Percentiles rank a stretch among this genome's conserved stretches.
These are phyloP conservation scores for Zenarchopterus dispar DNA, from an alignment of 2,797 vertebrate species.

Conservation along the genomic window DNA sequence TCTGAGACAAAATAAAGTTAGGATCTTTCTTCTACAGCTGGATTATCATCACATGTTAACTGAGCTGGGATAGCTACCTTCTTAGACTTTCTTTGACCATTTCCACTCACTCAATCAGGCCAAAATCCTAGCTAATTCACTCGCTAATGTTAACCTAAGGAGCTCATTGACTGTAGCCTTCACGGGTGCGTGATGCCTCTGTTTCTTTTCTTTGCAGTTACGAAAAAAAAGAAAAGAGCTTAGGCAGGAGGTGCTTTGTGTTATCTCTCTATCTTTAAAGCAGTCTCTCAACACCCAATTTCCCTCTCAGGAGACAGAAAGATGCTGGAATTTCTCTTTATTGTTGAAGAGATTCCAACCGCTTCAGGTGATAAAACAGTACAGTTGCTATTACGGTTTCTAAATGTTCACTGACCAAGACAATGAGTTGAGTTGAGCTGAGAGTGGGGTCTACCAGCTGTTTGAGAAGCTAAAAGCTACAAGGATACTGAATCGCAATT, in stretches of 20 bases:
- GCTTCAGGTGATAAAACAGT: slow-evolving; percentile 55
- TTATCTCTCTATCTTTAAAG: slow-evolving; percentile 66
- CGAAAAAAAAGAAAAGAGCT: slow-evolving; percentile 51
- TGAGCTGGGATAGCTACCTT: slow-evolving; percentile 64
- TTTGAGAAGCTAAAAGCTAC: slow-evolving; percentile 61
- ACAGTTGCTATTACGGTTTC: slow-evolving; percentile 34
- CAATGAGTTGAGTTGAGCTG: slow-evolving; percentile 60
- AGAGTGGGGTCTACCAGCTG: slow-evolving; percentile 59
- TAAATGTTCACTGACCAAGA: slow-evolving; percentile 71
- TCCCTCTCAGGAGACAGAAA: slow-evolving; percentile 40
- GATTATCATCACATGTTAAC: slow-evolving; percentile 62
- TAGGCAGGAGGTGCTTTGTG: slow-evolving; percentile 64
- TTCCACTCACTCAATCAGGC: slow-evolving; percentile 67
- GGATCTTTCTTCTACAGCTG: slow-evolving; percentile 47
- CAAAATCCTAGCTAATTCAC: slow-evolving; percentile 68
- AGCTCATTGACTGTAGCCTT: slow-evolving; percentile 67
- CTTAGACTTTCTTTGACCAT: slow-evolving; percentile 65
- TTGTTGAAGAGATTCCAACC: slow-evolving; percentile 52
- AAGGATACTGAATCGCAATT: slow-evolving; percentile 83
- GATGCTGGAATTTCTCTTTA: slow-evolving; percentile 43
- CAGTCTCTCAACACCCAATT: slow-evolving; percentile 31
- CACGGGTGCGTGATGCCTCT: slow-evolving; percentile 62
- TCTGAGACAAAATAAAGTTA: slow-evolving; percentile 56
- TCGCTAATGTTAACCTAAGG: slow-evolving; percentile 63
- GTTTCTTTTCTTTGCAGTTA: slow-evolving; percentile 48